These are phyloP conservation scores for Habrosyne pyritoides DNA, from an alignment of 2,888 invertebrate genomes.

Conservation along the genomic window DNA sequence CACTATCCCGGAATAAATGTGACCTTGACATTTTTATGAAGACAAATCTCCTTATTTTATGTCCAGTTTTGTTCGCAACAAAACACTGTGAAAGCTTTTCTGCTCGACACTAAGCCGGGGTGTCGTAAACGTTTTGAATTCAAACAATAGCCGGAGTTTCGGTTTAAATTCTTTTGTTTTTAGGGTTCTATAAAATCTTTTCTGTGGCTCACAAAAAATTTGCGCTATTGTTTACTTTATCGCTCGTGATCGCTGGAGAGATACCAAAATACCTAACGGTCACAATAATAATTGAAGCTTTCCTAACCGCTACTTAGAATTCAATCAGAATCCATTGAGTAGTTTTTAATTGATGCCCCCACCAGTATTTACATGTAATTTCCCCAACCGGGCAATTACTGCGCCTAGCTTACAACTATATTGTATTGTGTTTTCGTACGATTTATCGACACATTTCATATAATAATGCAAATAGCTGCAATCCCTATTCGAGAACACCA, in stretches of 20 bases:
- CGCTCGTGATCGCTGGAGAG: background rate
- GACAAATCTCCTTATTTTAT: constrained; percentile 12
- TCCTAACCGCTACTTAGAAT: constrained; percentile 3
- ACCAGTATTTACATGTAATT: constrained; percentile 26
- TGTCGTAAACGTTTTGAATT: constrained; percentile 4
- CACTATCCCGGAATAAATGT: constrained; percentile 4
- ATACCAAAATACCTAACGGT: background rate
- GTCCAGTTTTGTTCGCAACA: constrained; percentile 4
- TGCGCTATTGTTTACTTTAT: background rate
- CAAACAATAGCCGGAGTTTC: constrained; percentile 1
- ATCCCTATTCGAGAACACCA: too few relatives aligned
- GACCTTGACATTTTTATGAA: constrained; percentile 14
- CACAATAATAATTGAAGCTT: background rate
- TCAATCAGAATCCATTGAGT: constrained; percentile 32
- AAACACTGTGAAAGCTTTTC: constrained; percentile 31
- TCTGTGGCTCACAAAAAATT: background rate
- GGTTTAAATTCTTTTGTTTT: constrained; percentile 4
- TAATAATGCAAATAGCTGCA: too few relatives aligned
- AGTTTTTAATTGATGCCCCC: constrained; percentile 28
- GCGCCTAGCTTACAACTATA: constrained; percentile 16
- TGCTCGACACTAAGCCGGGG: constrained; percentile 9
- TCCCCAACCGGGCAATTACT: background rate
- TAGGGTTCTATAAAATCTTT: background rate
- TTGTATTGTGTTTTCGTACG: too few relatives aligned
- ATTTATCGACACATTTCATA: too few relatives aligned